Evolutionary conservation across 2,888 invertebrate genomes (phyloP), one percentile per base, ranked within the genome.

Genomic region (Mesorhabditis spiculigera): DNA sequence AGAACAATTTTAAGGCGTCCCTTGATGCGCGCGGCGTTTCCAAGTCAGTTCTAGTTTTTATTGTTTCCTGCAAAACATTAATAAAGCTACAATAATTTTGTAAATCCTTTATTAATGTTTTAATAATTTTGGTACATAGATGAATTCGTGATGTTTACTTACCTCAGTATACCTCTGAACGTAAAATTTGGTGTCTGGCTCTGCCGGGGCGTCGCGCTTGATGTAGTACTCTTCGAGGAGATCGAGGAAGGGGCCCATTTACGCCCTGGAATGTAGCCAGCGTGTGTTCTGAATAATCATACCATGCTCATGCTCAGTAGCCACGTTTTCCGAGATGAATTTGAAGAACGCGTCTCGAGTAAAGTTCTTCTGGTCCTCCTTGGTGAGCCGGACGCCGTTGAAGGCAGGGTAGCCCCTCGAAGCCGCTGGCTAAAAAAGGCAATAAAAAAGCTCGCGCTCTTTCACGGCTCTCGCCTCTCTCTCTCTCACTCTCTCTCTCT

Each of bases 81-180:
- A 28, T 28, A 28, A 28, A 28, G 28, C 28, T 28, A 28, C 28
- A 28, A 28, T 28, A 28, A 28, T 28, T 28, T 28, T 28, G 28
- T 28, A 28, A 28, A 28, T 28, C n/a, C 28, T 28, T 28, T 28
- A 28, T 28, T 28, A 28, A 28, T 28, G 28, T 28, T 28, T 28
- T 28, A 28, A 28, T 28, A 28, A 28, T 28, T 28, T 28, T 28
- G 28, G 28, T 28, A 28, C 28, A 28, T 28, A 28, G 28, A 28
- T 28, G 28, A 28, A 43, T 66, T 44, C 58, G n/a, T 58, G 10
- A 58, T 58, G 10, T 58, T 10, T 61, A 58, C 71, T 64, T 43
- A 77, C 77, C 62, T 73, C 73, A 4, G 76, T 71, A 65, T 77
- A 80, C n/a, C 77, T 70, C 13, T 72, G 73, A 8, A 80, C 44